Percentiles rank a stretch among this genome's conserved stretches.
These are phyloP conservation scores for Drosophila ogumai DNA, from an alignment of 1,140 invertebrate species.

Conservation along the genomic window DNA sequence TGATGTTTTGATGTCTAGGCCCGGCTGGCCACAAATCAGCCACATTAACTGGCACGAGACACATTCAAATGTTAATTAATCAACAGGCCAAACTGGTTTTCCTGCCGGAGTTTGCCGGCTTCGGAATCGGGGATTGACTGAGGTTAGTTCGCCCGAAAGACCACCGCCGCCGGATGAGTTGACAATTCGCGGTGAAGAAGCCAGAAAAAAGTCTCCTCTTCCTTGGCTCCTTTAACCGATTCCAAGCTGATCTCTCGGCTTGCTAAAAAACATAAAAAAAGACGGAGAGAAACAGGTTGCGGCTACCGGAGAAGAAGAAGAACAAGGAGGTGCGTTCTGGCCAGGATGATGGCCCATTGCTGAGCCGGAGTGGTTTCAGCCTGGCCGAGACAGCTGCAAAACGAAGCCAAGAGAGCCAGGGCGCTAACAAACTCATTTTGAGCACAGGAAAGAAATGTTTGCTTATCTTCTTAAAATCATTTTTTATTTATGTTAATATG, in stretches of 20 bases:
- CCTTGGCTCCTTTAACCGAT: conserved; percentile 30
- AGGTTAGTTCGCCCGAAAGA: conserved; percentile 60
- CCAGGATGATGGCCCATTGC: conserved; percentile 36
- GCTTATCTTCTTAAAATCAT: not conserved
- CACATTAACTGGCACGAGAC: conserved; percentile 62
- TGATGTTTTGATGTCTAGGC: conserved; percentile 42
- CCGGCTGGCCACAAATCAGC: conserved; percentile 60
- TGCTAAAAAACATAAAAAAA: conserved; percentile 1
- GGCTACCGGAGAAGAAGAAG: conserved; percentile 21
- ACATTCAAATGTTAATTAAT: conserved; percentile 77
- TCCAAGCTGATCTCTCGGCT: conserved; percentile 11
- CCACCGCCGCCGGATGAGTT: conserved; percentile 28
- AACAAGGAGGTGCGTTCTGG: conserved; percentile 21
- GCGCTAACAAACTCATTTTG: conserved; percentile 52
- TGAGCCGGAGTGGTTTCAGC: conserved; percentile 21
- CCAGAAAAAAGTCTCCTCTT: conserved; percentile 34
- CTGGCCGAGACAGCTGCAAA: conserved; percentile 56
- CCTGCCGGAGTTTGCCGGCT: conserved; percentile 45
- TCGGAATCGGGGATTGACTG: conserved; percentile 49
- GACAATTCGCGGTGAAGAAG: conserved; percentile 39
- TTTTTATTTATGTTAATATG: not conserved
- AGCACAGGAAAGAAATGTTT: conserved; percentile 7
- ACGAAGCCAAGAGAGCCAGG: conserved; percentile 27
- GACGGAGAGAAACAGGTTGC: conserved; percentile 34
- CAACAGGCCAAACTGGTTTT: conserved; percentile 37